Evolutionary conservation across 1,140 invertebrate species (phyloP), one percentile per base, ranked within the genome.

Genomic region (Drosophila sturtevanti): DNA sequence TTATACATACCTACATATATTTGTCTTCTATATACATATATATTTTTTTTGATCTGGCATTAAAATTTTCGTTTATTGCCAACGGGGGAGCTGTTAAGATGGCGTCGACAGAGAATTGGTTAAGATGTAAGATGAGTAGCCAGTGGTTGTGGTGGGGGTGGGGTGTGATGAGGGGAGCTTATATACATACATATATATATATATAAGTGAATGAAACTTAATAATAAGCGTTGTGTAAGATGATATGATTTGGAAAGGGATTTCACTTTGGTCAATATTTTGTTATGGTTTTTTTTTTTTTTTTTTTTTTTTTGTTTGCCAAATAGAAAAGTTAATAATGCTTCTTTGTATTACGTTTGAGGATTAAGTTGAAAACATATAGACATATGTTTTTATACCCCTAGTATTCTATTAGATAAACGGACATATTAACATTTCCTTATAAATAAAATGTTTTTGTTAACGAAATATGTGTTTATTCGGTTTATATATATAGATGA

Each of bases 41-140:
- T 44, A 0, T 18, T 44, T 21, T 48, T 48, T 48, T 10, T 48
- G 41, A 48, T 48, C 27, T 56, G 55, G 74, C 73, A 77, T 77
- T 77, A 77, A 77, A 77, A 77, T 77, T 48, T 77, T 77, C 74
- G 74, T 77, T 77, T 77, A 77, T 77, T 77, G 67, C 73, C 74
- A 77, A 77, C 74, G 66, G 73, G 74, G 74, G 74, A 77, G 73
- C 74, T 77, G 74, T 77, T 77, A 77, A 70, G 73, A 48, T 21
- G 41, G 16, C 18, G 41, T 77, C 73, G 55, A 65, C 73, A 68
- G 69, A 54, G 73, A 65, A 34, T 60, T 7, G 41, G 14, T 7
- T 44, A 44, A 18, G 14, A 44, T 0, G 41, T 0, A 21, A 9
- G 16, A 44, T 6, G 4, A 16, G 3, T 0, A 16, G 37, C 0